phyloP scores from a whole-genome alignment of 2,888 invertebrate species.

The Tuberolachnus salignus region DNA sequence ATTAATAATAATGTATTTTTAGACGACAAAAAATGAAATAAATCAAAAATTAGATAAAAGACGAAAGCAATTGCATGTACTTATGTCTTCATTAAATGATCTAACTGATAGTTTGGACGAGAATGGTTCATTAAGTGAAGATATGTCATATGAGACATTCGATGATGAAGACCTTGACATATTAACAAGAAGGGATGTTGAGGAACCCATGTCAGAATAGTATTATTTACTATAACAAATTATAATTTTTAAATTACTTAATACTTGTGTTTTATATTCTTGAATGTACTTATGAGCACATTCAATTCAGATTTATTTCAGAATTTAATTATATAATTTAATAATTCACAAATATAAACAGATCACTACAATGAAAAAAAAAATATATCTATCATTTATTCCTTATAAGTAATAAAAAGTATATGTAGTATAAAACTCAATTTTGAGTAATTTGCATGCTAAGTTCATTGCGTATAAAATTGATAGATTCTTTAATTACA shows the following conservation, averaged over 20 bases:
- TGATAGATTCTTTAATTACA: slow-evolving; percentile 33
- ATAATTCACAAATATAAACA: background rate
- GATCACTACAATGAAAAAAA: no score
- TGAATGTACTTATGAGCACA: background rate
- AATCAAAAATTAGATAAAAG: slow-evolving; percentile 80
- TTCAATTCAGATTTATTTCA: no score
- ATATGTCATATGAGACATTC: slow-evolving; percentile 65
- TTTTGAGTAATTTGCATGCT: slow-evolving; percentile 5
- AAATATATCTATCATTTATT: background rate
- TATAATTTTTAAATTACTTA: background rate
- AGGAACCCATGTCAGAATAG: slow-evolving; percentile 53
- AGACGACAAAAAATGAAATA: slow-evolving; percentile 70
- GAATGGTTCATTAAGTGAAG: slow-evolving; percentile 68
- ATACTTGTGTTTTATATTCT: background rate
- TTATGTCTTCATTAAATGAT: slow-evolving; percentile 86
- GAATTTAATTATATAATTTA: background rate
- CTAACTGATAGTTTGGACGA: slow-evolving; percentile 81
- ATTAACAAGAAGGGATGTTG: slow-evolving; percentile 50
- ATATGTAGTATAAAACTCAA: no score
- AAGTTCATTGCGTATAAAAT: slow-evolving; percentile 37
- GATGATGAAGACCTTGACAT: slow-evolving; percentile 62
- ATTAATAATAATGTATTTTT: slow-evolving; percentile 27
- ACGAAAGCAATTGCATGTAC: slow-evolving; percentile 86
- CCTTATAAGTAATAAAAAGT: background rate
- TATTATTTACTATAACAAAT: background rate